Evolutionary conservation across 2,888 invertebrate genomes (phyloP).

Genomic region (Gerris lacustris): DNA sequence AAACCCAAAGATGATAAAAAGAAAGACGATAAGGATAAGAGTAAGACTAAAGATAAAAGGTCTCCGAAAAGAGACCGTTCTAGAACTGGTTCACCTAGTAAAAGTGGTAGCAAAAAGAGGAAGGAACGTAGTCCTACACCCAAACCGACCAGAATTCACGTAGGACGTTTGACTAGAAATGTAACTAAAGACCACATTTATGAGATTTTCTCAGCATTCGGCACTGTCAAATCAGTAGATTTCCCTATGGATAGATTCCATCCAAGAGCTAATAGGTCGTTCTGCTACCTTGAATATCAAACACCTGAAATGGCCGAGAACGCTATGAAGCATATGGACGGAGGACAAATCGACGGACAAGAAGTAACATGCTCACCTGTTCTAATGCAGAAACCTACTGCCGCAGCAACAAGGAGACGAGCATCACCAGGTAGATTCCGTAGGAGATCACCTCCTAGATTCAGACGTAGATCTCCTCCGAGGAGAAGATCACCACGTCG

Average conservation of each 20-base stretch:
- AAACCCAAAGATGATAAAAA: conserved; percentile 29
- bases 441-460: conserved; percentile 11
- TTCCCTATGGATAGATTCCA: conserved; percentile 81
- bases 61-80: conserved; percentile 28
- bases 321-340: conserved; percentile 99
- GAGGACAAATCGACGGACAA: conserved; percentile 89
- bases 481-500: background rate
- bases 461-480: background rate
- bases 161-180: conserved; percentile 83
- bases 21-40: conserved; percentile 38
- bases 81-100: background rate
- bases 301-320: conserved; percentile 92
- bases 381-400: conserved; percentile 48
- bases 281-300: conserved; percentile 89
- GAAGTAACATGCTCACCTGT: conserved; percentile 94
- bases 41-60: conserved; percentile 33
- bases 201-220: conserved; percentile 85
- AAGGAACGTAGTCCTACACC: conserved; percentile 82
- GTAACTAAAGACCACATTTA: conserved; percentile 79
- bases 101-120: conserved; percentile 40
- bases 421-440: conserved; percentile 37
- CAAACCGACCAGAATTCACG: conserved; percentile 83
- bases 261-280: conserved; percentile 76
- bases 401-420: conserved; percentile 25
- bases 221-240: conserved; percentile 75